Percentiles rank a stretch among this genome's conserved stretches.
phyloP scores from a whole-genome alignment of 2,888 invertebrate genomes.

The Cremastobaeus sp. region DNA sequence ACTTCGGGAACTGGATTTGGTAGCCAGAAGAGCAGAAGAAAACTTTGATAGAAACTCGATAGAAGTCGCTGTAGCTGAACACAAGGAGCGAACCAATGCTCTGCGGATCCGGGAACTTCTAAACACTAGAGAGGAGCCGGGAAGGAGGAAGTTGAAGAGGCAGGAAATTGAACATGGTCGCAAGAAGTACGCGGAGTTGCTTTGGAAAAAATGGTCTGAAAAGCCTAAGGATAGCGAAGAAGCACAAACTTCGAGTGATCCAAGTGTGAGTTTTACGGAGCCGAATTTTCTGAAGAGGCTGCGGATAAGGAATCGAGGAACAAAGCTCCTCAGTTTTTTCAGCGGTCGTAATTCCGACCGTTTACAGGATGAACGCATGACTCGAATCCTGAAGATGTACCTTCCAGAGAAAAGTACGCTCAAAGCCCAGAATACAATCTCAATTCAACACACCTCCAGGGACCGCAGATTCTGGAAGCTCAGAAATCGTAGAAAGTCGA shows the following conservation, averaged over 20 bases:
- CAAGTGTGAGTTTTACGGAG: constrained; percentile 67
- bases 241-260: constrained; percentile 54
- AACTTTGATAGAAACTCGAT: constrained; percentile 62
- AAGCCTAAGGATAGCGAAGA: constrained; percentile 65
- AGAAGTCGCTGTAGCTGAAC: constrained; percentile 59
- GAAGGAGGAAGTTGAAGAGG: constrained; percentile 53
- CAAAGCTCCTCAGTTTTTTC: constrained; percentile 73
- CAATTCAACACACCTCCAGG: constrained; percentile 74
- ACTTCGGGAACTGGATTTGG: constrained; percentile 18
- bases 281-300: constrained; percentile 69
- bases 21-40: constrained; percentile 55
- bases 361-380: constrained; percentile 72
- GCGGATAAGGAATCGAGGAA: constrained; percentile 70
- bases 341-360: constrained; percentile 69
- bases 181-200: constrained; percentile 65
- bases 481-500: constrained; percentile 73
- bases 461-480: constrained; percentile 76
- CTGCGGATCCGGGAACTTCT: constrained; percentile 41
- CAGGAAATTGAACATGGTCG: constrained; percentile 66
- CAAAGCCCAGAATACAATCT: constrained; percentile 72
- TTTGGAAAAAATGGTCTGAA: constrained; percentile 70
- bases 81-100: constrained; percentile 47
- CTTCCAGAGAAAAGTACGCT: constrained; percentile 69
- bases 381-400: constrained; percentile 71
- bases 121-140: constrained; percentile 19